phyloP scores from a whole-genome alignment of 1,140 invertebrate species.

The Marisa cornuarietis region DNA sequence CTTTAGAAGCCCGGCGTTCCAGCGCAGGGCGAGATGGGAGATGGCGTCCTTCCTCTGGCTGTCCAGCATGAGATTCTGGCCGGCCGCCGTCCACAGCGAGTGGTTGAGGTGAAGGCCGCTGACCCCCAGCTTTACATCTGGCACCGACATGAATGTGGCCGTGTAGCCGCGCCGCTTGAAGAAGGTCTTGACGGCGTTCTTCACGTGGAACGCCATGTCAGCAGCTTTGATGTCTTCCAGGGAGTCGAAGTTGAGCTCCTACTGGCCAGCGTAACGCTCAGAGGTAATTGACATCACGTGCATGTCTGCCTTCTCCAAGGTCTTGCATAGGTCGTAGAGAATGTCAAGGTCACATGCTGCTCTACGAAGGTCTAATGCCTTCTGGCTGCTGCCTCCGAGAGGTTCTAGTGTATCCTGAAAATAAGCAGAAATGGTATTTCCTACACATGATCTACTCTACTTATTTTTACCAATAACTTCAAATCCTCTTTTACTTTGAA shows the following conservation, averaged over 20 bases:
- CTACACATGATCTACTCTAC: too few relatives aligned
- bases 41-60: not conserved
- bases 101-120: slow-evolving; percentile 38
- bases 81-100: slow-evolving; percentile 32
- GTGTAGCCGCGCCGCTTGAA: slow-evolving; percentile 5
- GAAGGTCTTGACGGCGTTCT: slow-evolving; percentile 14
- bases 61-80: not conserved
- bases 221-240: not conserved
- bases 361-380: not conserved
- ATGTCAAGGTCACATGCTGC: not conserved
- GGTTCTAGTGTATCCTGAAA: not conserved
- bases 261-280: slow-evolving; percentile 21
- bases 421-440: too few relatives aligned
- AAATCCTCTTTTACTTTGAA: too few relatives aligned
- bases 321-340: slow-evolving; percentile 13
- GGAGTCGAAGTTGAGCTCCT: slow-evolving; percentile 6
- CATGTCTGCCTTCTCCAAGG: slow-evolving; percentile 12
- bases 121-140: not conserved
- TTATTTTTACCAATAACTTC: too few relatives aligned
- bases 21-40: slow-evolving; percentile 13
- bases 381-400: not conserved
- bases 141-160: slow-evolving; percentile 41
- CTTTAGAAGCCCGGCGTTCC: slow-evolving; percentile 24
- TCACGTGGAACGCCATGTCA: slow-evolving; percentile 24
- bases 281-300: slow-evolving; percentile 17